Base-by-base conservation (phyloP, 2,797 vertebrate species). In the Phrynocephalus vlangalii region DNA sequence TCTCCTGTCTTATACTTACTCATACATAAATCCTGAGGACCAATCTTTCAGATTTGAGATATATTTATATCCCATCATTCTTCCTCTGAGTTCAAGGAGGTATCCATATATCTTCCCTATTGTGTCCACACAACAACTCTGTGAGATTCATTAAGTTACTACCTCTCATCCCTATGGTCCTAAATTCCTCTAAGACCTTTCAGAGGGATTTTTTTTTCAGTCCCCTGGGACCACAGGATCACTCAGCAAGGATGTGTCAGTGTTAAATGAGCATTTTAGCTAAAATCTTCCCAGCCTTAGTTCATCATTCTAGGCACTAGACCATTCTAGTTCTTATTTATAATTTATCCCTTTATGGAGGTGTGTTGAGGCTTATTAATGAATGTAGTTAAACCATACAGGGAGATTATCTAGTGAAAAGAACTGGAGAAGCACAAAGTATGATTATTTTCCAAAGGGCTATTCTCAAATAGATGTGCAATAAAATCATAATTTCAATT, bases 381-480 rank as follows among this genome's bases (percentile, higher is more conserved):
- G 67, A 72, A 60, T 22, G 6, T 66, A 2, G 20, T 48, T 72
- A 33, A 79, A 72, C 30, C 77, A 52, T 66, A 67, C 87, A 66
- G 72, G 72, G 38, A 79, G 67, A 79, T 52, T 13, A 30, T 71
- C 22, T 38, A 26, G 56, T 78, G 81, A 83, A 86, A 85, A 48
- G 50, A 63, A 78, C 56, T 71, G 71, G 52, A 86, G 75, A 89
- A 79, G 73, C 56, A 72, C 68, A 73, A 86, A 77, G 33, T 88
- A 9, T 52, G 66, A 33, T 82, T 83, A 82, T 78, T 78, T 84
- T 82, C 56, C 33, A 86, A 79, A 86, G n/a, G 16, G 24, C 56
- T 73, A 79, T 89, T 89, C 56, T 73, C 48, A 79, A 89, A 83
- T 50, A 72, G 81, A 50, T 71, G 26, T 28, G 68, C 79, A 77